Evolutionary conservation across 1,140 invertebrate genomes (phyloP).

Genomic region (Aricia agestis): DNA sequence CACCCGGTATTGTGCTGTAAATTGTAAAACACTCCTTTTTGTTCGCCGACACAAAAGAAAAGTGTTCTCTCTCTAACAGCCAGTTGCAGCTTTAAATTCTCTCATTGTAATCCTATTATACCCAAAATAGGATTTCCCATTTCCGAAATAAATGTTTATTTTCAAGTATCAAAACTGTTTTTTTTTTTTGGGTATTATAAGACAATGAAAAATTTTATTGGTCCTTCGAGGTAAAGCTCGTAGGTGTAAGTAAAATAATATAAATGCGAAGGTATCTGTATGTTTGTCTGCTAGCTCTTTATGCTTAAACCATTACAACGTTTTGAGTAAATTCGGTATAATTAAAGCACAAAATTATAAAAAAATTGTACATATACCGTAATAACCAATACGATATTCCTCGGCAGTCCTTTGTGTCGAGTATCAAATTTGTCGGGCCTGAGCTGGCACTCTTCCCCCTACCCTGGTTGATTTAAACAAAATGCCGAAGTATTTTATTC

Average conservation of each 20-base stretch:
- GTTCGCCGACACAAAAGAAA: constrained; percentile 15
- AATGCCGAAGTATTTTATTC: not conserved
- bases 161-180: not conserved
- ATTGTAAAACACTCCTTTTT: constrained; percentile 25
- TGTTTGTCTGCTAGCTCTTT: no score
- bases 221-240: no score
- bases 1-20: constrained; percentile 23
- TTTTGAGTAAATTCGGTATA: no score
- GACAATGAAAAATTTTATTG: no score
- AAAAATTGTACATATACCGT: not conserved
- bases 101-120: constrained; percentile 13
- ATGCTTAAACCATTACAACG: no score
- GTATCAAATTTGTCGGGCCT: not conserved
- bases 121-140: not conserved
- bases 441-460: not conserved
- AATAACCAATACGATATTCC: constrained; percentile 1
- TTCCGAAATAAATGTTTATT: not conserved
- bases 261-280: no score
- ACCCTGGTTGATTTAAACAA: not conserved
- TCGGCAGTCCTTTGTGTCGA: constrained; percentile 8
- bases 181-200: not conserved
- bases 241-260: no score
- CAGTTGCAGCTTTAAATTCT: constrained; percentile 7
- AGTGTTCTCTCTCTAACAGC: constrained; percentile 6
- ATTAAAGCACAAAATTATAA: not conserved